These are phyloP conservation scores for Percopsis omiscomaycus DNA, from an alignment of 2,797 vertebrate species.

Conservation along the genomic window DNA sequence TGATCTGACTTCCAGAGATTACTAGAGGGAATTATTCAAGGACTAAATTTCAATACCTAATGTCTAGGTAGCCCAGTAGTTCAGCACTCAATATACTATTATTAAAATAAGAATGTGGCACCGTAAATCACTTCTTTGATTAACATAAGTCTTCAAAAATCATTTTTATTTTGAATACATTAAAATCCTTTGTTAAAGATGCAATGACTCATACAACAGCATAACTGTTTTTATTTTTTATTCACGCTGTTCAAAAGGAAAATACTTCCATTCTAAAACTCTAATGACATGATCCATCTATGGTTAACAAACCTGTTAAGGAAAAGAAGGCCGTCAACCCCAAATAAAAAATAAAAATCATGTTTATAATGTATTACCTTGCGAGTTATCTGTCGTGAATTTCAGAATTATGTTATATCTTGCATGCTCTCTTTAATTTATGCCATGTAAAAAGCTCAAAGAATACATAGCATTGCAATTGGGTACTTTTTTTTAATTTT, in stretches of 20 bases:
- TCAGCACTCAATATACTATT: slow-evolving; percentile 44
- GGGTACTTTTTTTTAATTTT: neutral
- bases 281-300: too few relatives aligned
- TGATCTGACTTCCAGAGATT: slow-evolving; percentile 50
- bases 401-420: too few relatives aligned
- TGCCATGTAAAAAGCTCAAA: neutral
- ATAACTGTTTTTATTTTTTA: too few relatives aligned
- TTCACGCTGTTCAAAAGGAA: neutral
- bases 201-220: neutral
- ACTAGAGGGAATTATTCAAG: slow-evolving; percentile 64
- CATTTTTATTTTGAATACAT: slow-evolving; percentile 16
- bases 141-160: slow-evolving; percentile 16
- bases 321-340: too few relatives aligned
- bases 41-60: slow-evolving; percentile 59
- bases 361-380: too few relatives aligned
- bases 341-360: too few relatives aligned
- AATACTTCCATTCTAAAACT: too few relatives aligned
- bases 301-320: too few relatives aligned
- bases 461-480: neutral
- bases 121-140: slow-evolving; percentile 53
- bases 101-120: slow-evolving; percentile 55
- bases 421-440: neutral
- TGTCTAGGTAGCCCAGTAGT: slow-evolving; percentile 33
- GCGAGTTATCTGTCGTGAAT: too few relatives aligned
- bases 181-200: neutral